Conservation (phyloP, 1,140 invertebrate genomes). For the Maconellicoccus hirsutus region DNA sequence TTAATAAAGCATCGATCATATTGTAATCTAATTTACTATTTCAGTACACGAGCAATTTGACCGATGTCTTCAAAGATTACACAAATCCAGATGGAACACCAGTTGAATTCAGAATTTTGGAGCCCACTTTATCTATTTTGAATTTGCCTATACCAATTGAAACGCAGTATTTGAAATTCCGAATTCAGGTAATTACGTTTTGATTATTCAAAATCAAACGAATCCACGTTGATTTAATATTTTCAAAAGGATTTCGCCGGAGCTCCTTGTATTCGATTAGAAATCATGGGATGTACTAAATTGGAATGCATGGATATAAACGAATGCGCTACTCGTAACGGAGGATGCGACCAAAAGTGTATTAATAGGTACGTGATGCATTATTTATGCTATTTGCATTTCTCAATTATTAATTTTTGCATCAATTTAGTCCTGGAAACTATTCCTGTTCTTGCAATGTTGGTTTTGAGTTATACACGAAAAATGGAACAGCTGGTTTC, state of each 20-base stretch:
- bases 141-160: slow-evolving; percentile 86
- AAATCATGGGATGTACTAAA: slow-evolving; percentile 85
- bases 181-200: slow-evolving; percentile 48
- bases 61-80: slow-evolving; percentile 81
- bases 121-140: slow-evolving; percentile 73
- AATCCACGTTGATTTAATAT: background rate
- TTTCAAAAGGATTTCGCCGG: slow-evolving; percentile 57
- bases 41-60: slow-evolving; percentile 75
- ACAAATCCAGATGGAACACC: slow-evolving; percentile 80
- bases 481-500: slow-evolving; percentile 87
- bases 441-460: slow-evolving; percentile 82
- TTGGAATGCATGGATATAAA: slow-evolving; percentile 86
- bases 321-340: slow-evolving; percentile 79
- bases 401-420: background rate
- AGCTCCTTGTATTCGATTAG: slow-evolving; percentile 79
- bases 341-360: slow-evolving; percentile 89
- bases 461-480: slow-evolving; percentile 79
- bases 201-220: background rate
- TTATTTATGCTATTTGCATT: background rate
- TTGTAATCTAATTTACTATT: slow-evolving; percentile 28
- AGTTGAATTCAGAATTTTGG: slow-evolving; percentile 80
- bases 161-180: slow-evolving; percentile 75
- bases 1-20: slow-evolving; percentile 12
- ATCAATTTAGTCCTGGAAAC: slow-evolving; percentile 51
- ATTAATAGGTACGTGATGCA: slow-evolving; percentile 52